A percentile compares a stretch with the other conserved stretches of the same genome.
Conservation (phyloP, 1,140 invertebrate genomes). For the Macrosteles quadrilineatus region DNA sequence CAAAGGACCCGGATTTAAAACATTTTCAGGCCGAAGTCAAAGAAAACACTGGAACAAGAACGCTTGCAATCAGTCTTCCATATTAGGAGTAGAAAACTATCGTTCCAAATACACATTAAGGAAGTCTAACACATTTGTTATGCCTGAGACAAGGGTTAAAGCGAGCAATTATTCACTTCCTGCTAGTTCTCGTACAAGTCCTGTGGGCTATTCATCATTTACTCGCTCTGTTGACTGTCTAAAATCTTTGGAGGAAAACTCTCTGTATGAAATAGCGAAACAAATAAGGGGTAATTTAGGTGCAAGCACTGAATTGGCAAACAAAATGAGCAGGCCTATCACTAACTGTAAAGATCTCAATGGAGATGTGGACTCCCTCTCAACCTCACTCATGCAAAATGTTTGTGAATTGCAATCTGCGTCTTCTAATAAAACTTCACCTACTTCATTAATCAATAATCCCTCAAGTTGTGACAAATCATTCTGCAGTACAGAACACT, state of each 20-base stretch:
- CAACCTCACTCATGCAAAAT: no score
- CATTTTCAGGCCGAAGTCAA: conserved; percentile 1
- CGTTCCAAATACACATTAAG: not conserved
- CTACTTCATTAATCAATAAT: no score
- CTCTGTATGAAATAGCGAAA: not conserved
- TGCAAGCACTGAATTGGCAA: no score
- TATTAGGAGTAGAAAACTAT: not conserved
- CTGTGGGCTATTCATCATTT: not conserved
- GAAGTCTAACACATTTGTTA: not conserved
- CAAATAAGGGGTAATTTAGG: no score
- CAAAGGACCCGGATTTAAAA: not conserved
- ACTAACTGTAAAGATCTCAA: no score
- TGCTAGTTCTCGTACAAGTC: not conserved
- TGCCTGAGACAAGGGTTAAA: not conserved
- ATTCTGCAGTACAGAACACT: not conserved
- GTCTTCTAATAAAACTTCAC: no score
- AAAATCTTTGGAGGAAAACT: not conserved
- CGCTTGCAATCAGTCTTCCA: not conserved
- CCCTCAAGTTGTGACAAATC: not conserved
- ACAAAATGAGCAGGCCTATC: no score
- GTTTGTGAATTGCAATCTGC: no score
- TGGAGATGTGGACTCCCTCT: no score
- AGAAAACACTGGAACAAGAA: not conserved
- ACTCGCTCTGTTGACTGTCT: not conserved
- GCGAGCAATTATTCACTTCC: not conserved